phyloP scores from a whole-genome alignment of 2,113 vertebrate genomes.

The Gymnobelideus leadbeateri region DNA sequence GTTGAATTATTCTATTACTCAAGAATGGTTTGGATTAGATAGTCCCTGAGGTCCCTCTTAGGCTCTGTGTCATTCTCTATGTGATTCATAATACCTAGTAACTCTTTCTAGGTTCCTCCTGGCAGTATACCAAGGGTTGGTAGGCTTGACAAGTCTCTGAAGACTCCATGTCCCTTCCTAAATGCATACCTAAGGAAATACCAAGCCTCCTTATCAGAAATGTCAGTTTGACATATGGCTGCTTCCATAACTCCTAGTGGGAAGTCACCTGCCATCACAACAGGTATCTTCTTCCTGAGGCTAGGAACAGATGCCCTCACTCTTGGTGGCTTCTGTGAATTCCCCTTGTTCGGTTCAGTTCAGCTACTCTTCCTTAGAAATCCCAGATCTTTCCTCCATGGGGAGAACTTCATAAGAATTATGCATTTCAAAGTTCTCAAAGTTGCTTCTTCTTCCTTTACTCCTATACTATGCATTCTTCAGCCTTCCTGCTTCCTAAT shows the following conservation, averaged over 20 bases:
- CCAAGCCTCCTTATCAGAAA: neutral
- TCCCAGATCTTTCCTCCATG: neutral
- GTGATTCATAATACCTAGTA: neutral
- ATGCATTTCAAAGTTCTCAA: neutral
- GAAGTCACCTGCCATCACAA: neutral
- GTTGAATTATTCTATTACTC: neutral
- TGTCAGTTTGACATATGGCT: neutral
- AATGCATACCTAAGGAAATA: neutral
- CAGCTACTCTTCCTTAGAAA: neutral
- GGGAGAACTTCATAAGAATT: neutral
- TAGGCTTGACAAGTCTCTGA: neutral
- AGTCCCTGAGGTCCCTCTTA: neutral
- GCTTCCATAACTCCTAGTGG: slow-evolving; percentile 1
- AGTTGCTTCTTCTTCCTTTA: neutral
- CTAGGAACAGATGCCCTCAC: neutral
- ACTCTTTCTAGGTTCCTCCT: neutral
- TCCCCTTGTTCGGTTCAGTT: neutral
- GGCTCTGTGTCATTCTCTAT: neutral
- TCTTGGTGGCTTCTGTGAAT: neutral
- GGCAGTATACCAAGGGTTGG: neutral
- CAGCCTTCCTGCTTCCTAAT: neutral
- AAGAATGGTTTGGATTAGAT: neutral
- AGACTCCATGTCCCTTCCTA: neutral
- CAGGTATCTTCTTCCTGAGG: neutral
- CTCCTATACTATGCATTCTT: neutral